Conservation (phyloP, 2,888 invertebrate genomes). For the Clivina fossor region DNA sequence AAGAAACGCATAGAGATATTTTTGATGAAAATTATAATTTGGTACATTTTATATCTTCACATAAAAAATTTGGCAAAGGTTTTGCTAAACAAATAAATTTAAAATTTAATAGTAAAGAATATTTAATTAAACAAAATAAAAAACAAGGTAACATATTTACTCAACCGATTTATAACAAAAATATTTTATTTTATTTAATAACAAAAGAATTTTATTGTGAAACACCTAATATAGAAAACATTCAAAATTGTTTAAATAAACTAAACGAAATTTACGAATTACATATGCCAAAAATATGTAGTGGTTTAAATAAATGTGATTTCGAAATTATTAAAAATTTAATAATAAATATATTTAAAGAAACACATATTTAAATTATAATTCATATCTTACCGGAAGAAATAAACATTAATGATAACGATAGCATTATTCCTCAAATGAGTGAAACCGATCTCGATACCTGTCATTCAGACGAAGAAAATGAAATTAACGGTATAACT, state of each 20-base stretch:
- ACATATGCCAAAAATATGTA: conserved; percentile 17
- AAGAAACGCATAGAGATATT: too few relatives aligned
- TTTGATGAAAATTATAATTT: too few relatives aligned
- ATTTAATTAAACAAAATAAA: conserved; percentile 12
- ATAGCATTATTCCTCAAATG: background rate
- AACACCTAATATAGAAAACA: conserved; percentile 13
- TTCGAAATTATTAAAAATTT: background rate
- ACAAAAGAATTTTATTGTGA: conserved; percentile 14
- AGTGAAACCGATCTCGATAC: background rate
- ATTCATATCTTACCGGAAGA: too few relatives aligned
- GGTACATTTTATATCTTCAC: too few relatives aligned
- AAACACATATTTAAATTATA: too few relatives aligned
- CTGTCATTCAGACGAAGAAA: background rate
- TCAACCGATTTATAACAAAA: conserved; percentile 24
- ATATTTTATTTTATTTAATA: conserved; percentile 23
- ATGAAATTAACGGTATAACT: background rate
- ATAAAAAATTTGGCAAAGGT: conserved; percentile 19
- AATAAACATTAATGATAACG: conserved; percentile 1
- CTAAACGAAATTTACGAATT: conserved; percentile 7
- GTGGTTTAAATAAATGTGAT: background rate
- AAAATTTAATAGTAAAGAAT: conserved; percentile 18
- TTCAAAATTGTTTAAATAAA: conserved; percentile 2
- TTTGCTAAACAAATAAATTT: conserved; percentile 25
- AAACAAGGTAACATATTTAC: conserved; percentile 12
- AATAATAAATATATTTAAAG: too few relatives aligned